A percentile compares a stretch with the other conserved stretches of the same genome.
Conservation (phyloP, 2,888 invertebrate genomes). For the Harmothoe impar region DNA sequence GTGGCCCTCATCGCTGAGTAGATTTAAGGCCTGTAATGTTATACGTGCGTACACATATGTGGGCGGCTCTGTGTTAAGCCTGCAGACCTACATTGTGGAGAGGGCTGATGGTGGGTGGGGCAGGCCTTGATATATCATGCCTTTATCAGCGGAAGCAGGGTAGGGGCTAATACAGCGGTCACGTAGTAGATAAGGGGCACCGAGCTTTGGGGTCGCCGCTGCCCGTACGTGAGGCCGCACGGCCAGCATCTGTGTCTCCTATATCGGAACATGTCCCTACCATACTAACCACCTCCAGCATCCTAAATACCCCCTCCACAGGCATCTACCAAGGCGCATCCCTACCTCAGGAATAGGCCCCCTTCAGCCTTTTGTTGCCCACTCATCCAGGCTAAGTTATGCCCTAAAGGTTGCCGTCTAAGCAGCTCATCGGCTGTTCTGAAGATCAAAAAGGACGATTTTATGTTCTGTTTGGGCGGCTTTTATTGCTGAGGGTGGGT, state of each 20-base stretch:
- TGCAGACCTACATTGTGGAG: neutral
- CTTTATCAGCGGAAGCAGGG: slow-evolving; percentile 14
- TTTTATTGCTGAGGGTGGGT: neutral
- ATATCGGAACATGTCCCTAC: slow-evolving; percentile 17
- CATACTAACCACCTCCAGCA: neutral
- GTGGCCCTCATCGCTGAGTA: too few relatives aligned
- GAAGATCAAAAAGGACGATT: neutral
- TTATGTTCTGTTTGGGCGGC: neutral
- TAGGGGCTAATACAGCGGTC: slow-evolving; percentile 29
- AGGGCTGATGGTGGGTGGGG: neutral
- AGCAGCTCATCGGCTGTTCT: neutral
- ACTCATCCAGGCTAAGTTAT: too few relatives aligned
- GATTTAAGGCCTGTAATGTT: too few relatives aligned
- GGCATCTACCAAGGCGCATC: too few relatives aligned
- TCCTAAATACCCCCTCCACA: too few relatives aligned
- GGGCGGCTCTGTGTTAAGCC: neutral
- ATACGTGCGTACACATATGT: too few relatives aligned
- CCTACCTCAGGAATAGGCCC: too few relatives aligned
- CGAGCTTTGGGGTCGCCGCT: neutral
- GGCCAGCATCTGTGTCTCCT: slow-evolving; percentile 6
- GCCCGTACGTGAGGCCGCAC: neutral
- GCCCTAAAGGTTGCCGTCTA: neutral
- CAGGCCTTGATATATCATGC: slow-evolving; percentile 21
- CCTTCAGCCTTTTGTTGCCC: too few relatives aligned
- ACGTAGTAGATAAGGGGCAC: slow-evolving; percentile 15